These are phyloP conservation scores for Hydriomena furcata DNA, from an alignment of 2,888 invertebrate genomes.

Conservation along the genomic window DNA sequence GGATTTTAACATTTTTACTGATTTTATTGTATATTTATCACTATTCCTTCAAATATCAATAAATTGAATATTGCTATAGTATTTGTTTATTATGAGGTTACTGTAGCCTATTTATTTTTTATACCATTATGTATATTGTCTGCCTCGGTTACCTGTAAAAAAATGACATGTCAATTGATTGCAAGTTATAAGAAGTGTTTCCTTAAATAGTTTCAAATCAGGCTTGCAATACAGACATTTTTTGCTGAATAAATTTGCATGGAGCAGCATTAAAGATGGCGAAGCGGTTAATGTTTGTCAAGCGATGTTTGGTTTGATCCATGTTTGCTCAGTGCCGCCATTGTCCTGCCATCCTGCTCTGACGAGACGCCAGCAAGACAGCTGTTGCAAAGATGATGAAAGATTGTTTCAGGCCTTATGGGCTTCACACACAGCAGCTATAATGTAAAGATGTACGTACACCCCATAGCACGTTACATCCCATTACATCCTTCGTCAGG, in stretches of 20 bases:
- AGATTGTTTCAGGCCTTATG: slow-evolving; percentile 14
- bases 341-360: slow-evolving; percentile 49
- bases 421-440: too few relatives aligned
- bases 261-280: slow-evolving; percentile 46
- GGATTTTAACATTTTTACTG: too few relatives aligned
- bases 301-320: slow-evolving; percentile 61
- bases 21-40: too few relatives aligned
- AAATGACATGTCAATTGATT: slow-evolving; percentile 33
- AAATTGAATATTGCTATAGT: too few relatives aligned
- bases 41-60: too few relatives aligned
- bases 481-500: too few relatives aligned
- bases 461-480: too few relatives aligned
- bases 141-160: slow-evolving; percentile 21
- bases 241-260: slow-evolving; percentile 59
- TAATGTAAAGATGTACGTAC: too few relatives aligned
- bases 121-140: slow-evolving; percentile 8
- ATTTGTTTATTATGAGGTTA: too few relatives aligned
- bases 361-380: slow-evolving; percentile 19
- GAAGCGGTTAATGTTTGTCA: slow-evolving; percentile 56
- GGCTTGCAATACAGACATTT: slow-evolving; percentile 43
- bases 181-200: slow-evolving; percentile 40
- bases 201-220: slow-evolving; percentile 48
- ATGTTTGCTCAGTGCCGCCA: slow-evolving; percentile 59
- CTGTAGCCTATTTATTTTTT: background rate
- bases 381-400: slow-evolving; percentile 15